phyloP scores from a whole-genome alignment of 1,140 invertebrate genomes.

The Drosophila virilis region DNA sequence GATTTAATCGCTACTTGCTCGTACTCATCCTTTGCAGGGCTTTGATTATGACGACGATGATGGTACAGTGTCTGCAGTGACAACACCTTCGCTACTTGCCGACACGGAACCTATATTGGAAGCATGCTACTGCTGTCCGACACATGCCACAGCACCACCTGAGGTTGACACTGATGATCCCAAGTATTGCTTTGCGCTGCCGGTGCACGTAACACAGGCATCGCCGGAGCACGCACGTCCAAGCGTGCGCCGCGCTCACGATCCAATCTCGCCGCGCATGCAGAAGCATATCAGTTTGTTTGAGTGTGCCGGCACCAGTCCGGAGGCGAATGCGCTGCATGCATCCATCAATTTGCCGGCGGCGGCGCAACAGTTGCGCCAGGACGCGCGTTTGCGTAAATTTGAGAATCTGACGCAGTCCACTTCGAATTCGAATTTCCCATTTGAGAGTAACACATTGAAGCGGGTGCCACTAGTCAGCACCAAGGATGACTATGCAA shows the following conservation, averaged over 20 bases:
- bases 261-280: constrained; percentile 73
- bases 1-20: background rate
- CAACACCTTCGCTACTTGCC: constrained; percentile 67
- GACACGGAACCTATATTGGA: constrained; percentile 67
- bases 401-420: constrained; percentile 80
- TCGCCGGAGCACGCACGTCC: constrained; percentile 56
- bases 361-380: constrained; percentile 60
- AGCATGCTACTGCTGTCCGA: constrained; percentile 69
- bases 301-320: constrained; percentile 49
- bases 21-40: constrained; percentile 42
- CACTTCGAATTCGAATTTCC: constrained; percentile 79
- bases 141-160: constrained; percentile 64
- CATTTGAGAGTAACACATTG: constrained; percentile 77
- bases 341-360: constrained; percentile 74
- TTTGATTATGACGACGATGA: constrained; percentile 85
- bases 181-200: constrained; percentile 54
- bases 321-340: constrained; percentile 53
- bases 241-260: constrained; percentile 60
- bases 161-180: constrained; percentile 68
- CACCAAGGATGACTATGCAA: constrained; percentile 57
- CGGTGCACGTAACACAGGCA: constrained; percentile 56
- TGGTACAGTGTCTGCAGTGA: constrained; percentile 85
- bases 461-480: constrained; percentile 62
- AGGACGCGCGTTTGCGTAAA: constrained; percentile 71
- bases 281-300: constrained; percentile 81